phyloP scores from a whole-genome alignment of 1,140 invertebrate species.

The Drosophila neocordata region DNA sequence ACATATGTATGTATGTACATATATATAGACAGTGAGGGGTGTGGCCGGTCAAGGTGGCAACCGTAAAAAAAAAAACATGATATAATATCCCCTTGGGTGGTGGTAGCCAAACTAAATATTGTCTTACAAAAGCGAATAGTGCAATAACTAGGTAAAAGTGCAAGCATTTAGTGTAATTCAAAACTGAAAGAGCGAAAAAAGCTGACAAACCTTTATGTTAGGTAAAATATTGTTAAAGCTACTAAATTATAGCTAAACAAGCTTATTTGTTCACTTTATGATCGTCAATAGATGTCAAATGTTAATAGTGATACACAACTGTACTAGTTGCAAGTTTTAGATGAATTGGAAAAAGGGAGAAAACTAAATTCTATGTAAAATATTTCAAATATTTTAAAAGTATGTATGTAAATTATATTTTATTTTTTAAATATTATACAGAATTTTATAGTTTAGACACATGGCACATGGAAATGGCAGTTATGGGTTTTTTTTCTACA shows the following conservation, averaged over 20 bases:
- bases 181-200: too few relatives aligned
- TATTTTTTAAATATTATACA: too few relatives aligned
- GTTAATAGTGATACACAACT: not conserved
- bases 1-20: not conserved
- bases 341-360: too few relatives aligned
- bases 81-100: not conserved
- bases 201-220: not conserved
- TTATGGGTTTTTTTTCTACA: not conserved
- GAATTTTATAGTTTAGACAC: too few relatives aligned
- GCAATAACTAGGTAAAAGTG: not conserved
- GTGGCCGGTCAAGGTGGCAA: slow-evolving; percentile 38
- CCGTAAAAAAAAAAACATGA: slow-evolving; percentile 4
- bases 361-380: too few relatives aligned
- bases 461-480: not conserved
- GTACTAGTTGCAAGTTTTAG: too few relatives aligned
- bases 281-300: not conserved
- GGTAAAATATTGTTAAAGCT: not conserved
- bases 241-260: not conserved
- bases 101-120: too few relatives aligned
- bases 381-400: too few relatives aligned
- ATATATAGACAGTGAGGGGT: slow-evolving; percentile 13
- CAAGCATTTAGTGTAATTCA: slow-evolving; percentile 4
- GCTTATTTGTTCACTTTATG: not conserved
- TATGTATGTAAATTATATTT: too few relatives aligned
- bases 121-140: too few relatives aligned